phyloP scores from a whole-genome alignment of 2,888 invertebrate species.

The Polymixis lichenea region DNA sequence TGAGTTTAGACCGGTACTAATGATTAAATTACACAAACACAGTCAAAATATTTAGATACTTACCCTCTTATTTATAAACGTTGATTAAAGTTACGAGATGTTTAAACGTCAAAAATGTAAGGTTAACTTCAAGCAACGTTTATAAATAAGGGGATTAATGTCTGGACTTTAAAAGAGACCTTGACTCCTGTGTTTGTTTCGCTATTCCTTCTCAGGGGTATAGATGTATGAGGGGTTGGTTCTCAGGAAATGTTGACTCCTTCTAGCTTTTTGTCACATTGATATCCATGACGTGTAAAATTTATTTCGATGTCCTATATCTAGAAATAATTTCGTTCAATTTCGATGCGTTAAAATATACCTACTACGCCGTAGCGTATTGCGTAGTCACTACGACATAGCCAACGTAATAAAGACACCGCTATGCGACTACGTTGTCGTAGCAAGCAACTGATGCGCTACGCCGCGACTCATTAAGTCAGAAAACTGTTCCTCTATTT shows the following conservation, averaged over 20 bases:
- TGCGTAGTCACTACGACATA: conserved; percentile 38
- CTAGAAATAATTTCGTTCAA: background rate
- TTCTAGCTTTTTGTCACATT: background rate
- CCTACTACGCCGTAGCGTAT: background rate
- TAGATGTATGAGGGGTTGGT: too few species aligned
- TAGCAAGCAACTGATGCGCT: conserved; percentile 23
- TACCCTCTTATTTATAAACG: too few species aligned
- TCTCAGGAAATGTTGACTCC: background rate
- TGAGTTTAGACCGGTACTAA: background rate
- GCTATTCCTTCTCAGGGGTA: background rate
- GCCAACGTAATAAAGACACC: background rate
- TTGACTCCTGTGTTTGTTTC: background rate
- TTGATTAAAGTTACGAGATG: too few species aligned
- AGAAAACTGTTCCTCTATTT: background rate
- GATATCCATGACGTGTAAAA: too few species aligned
- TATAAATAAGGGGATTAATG: too few species aligned
- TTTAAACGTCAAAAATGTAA: too few species aligned
- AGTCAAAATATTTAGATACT: too few species aligned
- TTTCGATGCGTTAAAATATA: background rate
- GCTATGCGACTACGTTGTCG: conserved; percentile 7
- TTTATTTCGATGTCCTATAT: background rate
- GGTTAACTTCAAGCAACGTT: too few species aligned
- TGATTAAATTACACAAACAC: background rate
- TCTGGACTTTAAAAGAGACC: background rate
- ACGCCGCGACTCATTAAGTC: background rate